Evolutionary conservation across 2,888 invertebrate species (phyloP).

Genomic region (Amphipoea oculea): DNA sequence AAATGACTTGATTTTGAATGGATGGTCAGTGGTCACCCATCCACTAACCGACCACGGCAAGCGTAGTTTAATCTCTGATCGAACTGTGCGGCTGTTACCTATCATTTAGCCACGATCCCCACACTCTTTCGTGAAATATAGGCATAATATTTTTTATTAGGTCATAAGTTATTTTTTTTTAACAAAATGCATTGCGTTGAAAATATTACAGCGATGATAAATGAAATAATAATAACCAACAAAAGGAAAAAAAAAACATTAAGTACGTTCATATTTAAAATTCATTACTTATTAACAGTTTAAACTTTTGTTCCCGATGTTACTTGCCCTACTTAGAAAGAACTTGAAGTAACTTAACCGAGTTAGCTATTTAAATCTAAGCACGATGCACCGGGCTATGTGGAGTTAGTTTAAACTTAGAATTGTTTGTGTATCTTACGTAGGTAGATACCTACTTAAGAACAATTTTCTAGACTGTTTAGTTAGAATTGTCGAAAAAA

Average conservation of each 20-base stretch:
- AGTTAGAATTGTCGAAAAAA: neutral
- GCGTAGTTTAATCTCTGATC: neutral
- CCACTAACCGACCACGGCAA: neutral
- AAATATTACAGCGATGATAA: too few species aligned
- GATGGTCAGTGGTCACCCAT: neutral
- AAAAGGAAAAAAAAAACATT: too few species aligned
- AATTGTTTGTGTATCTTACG: slow-evolving; percentile 15
- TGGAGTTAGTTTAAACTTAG: slow-evolving; percentile 26
- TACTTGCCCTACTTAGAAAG: slow-evolving; percentile 57
- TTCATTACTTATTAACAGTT: too few species aligned
- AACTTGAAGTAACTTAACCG: slow-evolving; percentile 52
- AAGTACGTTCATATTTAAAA: too few species aligned
- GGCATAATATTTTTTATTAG: neutral
- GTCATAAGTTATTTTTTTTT: too few species aligned
- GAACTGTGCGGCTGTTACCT: neutral
- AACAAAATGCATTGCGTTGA: too few species aligned
- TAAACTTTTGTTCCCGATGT: slow-evolving; percentile 30
- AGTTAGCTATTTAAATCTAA: slow-evolving; percentile 51
- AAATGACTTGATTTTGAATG: too few species aligned
- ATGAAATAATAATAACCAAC: too few species aligned
- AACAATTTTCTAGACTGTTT: slow-evolving; percentile 7
- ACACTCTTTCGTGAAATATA: neutral
- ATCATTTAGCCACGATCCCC: neutral
- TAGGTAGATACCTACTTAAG: neutral
- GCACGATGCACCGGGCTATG: slow-evolving; percentile 30